Base-by-base conservation (phyloP, 1,140 invertebrate genomes). In the Rhagoletis zephyria region DNA sequence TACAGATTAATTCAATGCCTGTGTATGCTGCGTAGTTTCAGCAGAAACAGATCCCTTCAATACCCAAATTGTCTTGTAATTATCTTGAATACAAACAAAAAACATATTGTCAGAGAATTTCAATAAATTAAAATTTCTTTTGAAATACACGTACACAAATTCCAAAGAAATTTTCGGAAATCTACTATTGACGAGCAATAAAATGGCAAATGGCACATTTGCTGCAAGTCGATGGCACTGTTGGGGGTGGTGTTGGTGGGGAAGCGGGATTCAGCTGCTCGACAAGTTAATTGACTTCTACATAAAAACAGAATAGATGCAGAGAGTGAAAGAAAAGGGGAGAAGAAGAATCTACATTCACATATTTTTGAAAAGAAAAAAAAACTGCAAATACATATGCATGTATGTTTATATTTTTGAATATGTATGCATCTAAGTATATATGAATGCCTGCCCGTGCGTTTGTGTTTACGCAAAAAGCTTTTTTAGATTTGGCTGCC, bases 281-380 rank as follows among this genome's bases (percentile, higher is more conserved):
- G 67, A 45, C 14, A 74, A 74, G 45, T 74, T 74, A 74, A 74
- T 74, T 74, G 67, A 74, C 67, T 74, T 74, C 40, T 42, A 48
- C 67, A 48, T 48, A 16, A 16, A 74, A 48, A 42, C 40, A 3
- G 42, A 30, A 30, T 30, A 30, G 30, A 30, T 30, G 14, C 40
- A 74, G 42, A 74, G 12, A 74, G 67, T 60, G 59, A 60, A 12
- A 60, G 59, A 6, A 60, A 60, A 7, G 59, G 59, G 67, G 40
- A 74, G 12, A 12, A 4, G 4, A 48, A 12, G 16, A 3, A 10
- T 12, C 4, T 6, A 42, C 40, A 45, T 2, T 40, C 67, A 42
- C 4, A 3, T 30, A 30, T 42, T 9, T 67, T 67, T 67, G 1
- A 16, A 63, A 30, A 63, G 19, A 30, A 30, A 30, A 30, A 30